These are phyloP conservation scores for Listronotus oregonensis DNA, from an alignment of 1,140 invertebrate genomes.

Conservation along the genomic window DNA sequence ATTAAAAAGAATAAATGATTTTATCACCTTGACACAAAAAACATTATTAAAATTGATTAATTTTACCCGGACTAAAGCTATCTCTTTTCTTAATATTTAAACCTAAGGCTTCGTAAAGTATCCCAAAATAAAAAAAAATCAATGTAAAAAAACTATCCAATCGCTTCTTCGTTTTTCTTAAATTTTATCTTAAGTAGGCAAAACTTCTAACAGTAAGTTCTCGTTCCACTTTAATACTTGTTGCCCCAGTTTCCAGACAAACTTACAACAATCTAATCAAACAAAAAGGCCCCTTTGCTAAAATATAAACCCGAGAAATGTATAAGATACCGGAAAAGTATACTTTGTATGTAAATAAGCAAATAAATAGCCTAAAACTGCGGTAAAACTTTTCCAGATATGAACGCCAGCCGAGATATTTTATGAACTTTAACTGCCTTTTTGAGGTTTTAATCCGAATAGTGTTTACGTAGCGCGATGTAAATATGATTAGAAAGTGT, in stretches of 20 bases:
- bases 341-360: slow-evolving; percentile 30
- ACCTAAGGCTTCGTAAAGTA: too few species aligned
- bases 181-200: too few species aligned
- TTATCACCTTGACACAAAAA: too few species aligned
- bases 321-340: slow-evolving; percentile 10
- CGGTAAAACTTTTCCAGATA: slow-evolving; percentile 24
- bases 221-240: too few species aligned
- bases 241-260: not conserved
- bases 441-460: slow-evolving; percentile 4
- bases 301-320: slow-evolving; percentile 13
- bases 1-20: too few species aligned
- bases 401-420: slow-evolving; percentile 11
- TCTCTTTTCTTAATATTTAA: too few species aligned
- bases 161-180: too few species aligned
- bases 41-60: too few species aligned
- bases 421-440: slow-evolving; percentile 9
- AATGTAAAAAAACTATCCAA: too few species aligned
- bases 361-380: slow-evolving; percentile 31
- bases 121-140: too few species aligned
- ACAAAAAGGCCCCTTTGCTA: slow-evolving; percentile 14
- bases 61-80: too few species aligned
- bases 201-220: too few species aligned
- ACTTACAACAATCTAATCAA: slow-evolving; percentile 24
- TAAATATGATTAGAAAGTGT: not conserved
- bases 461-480: not conserved